Evolutionary conservation across 23 tunicate species (phyloP), one percentile per base, ranked within the genome.

Genomic region (Aplidium turbinatum): DNA sequence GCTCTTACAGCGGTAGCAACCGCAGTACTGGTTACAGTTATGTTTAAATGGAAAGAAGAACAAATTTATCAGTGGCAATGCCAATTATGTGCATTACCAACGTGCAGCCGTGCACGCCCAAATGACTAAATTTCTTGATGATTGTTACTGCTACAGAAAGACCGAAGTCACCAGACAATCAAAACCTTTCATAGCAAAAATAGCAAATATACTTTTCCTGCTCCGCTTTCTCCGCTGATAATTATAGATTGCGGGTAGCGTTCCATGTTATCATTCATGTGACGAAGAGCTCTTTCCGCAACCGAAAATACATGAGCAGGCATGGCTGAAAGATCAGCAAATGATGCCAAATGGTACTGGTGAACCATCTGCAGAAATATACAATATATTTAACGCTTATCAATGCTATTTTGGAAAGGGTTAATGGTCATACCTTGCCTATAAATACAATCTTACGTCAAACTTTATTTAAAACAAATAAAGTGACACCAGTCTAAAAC

Each of bases 211-310:
- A 70, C 76, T 58, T 87, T 89, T 26, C 96, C 96, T 11, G 96
- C 96, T 11, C 96, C 96, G 50, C 96, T 89, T 38, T 89, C 96
- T 0, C 96, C 96, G 70, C 96, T 89, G 39, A 89, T 85, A 36
- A 89, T 82, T 4, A 90, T 83, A 0, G 90, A 90, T 65, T 83
- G 90, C 42, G 83, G 78, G 21, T 30, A 33, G 54, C 36, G 72
- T 7, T 75, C 68, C 63, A 65, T 50, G 4, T 57, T 38, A 32
- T 48, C 45, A 26, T 38, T 57, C 77, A 83, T 64, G 53, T 63
- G 51, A 4, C 82, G 78, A 28, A 77, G 60, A 0, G 97, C 97
- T 30, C 65, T 55, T 42, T 90, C 92, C 7, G 89, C 97, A 35
- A 78, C 85, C 4, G 70, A 31, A 73, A 77, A 90, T 16, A 83